Evolutionary conservation across 1,140 invertebrate genomes (phyloP).

Genomic region (Achroia grisella): DNA sequence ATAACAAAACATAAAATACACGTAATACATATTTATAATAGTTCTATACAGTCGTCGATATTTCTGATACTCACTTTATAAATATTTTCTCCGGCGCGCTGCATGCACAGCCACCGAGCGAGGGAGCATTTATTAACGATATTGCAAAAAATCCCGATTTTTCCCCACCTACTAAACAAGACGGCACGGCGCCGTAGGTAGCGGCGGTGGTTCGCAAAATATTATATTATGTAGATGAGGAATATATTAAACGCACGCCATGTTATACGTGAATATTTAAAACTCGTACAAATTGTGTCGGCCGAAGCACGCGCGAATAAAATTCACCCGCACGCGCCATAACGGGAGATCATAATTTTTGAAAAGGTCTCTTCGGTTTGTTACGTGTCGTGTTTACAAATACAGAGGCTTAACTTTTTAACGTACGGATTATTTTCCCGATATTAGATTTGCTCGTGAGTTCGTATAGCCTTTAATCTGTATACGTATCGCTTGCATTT

Average conservation of each 20-base stretch:
- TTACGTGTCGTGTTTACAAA: slow-evolving; percentile 35
- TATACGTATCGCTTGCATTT: not conserved
- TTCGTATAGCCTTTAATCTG: not conserved
- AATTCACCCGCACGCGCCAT: slow-evolving; percentile 35
- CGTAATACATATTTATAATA: no score
- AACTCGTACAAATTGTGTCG: slow-evolving; percentile 39
- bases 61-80: no score
- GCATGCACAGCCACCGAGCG: no score
- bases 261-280: slow-evolving; percentile 48
- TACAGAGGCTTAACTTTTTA: slow-evolving; percentile 6
- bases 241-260: slow-evolving; percentile 37
- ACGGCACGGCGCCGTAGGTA: slow-evolving; percentile 17
- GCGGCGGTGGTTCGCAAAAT: slow-evolving; percentile 25
- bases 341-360: slow-evolving; percentile 56
- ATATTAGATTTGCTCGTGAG: slow-evolving; percentile 1
- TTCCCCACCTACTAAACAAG: slow-evolving; percentile 16
- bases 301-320: slow-evolving; percentile 40
- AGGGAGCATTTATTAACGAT: not conserved
- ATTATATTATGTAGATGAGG: slow-evolving; percentile 40
- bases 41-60: no score
- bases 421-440: not conserved
- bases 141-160: slow-evolving; percentile 6
- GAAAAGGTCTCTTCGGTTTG: slow-evolving; percentile 35
- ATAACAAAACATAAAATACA: no score
- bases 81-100: no score